Evolutionary conservation across 2,113 vertebrate genomes (phyloP).

Genomic region (Aviceda subcristata): DNA sequence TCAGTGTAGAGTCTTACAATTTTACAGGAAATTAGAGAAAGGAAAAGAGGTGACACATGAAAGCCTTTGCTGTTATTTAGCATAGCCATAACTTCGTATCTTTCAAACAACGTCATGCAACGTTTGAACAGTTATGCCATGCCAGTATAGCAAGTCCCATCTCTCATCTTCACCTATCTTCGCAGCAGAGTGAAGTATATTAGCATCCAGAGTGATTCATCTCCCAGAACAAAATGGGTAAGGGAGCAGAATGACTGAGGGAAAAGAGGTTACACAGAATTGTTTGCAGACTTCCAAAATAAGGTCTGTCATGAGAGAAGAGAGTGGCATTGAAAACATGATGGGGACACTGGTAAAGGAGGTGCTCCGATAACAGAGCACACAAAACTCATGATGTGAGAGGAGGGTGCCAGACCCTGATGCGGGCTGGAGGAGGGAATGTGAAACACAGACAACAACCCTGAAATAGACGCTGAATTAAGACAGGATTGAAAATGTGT

Average conservation of each 20-base stretch:
- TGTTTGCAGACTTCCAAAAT: background rate
- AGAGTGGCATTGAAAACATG: background rate
- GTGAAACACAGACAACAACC: background rate
- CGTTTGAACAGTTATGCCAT: background rate
- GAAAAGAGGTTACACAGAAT: background rate
- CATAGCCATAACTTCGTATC: background rate
- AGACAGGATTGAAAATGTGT: background rate
- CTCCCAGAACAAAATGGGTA: conserved; percentile 7
- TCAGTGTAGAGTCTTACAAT: background rate
- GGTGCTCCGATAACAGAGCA: too few species aligned
- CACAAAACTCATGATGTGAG: accelerated
- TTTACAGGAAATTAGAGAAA: background rate
- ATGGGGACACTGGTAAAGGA: background rate
- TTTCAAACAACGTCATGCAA: background rate
- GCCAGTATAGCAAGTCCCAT: background rate
- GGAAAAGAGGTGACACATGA: background rate
- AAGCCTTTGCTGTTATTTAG: conserved; percentile 12
- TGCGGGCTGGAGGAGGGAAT: background rate
- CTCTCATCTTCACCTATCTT: background rate
- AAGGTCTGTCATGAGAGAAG: background rate
- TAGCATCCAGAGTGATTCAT: background rate
- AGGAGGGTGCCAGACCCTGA: background rate
- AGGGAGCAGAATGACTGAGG: background rate
- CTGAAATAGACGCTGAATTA: background rate
- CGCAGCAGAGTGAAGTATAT: background rate